These are phyloP conservation scores for Acanthosepion lycidas DNA, from an alignment of 2,888 invertebrate genomes.

Conservation along the genomic window DNA sequence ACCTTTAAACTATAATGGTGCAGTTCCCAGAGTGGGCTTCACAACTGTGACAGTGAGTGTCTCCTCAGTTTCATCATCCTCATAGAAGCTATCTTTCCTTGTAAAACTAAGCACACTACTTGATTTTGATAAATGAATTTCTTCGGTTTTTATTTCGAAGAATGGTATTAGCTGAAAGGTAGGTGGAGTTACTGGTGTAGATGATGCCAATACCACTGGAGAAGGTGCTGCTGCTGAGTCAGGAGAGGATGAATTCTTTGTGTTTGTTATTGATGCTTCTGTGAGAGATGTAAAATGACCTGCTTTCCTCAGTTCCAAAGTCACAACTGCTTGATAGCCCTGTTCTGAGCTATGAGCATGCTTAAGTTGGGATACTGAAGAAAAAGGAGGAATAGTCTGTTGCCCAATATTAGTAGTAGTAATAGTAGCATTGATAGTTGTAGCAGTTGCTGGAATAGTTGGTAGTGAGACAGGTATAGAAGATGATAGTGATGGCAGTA, in stretches of 20 bases:
- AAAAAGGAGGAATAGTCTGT: slow-evolving; percentile 23
- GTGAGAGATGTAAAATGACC: slow-evolving; percentile 3
- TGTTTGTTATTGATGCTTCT: not conserved
- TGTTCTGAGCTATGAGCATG: slow-evolving; percentile 36
- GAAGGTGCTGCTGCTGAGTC: slow-evolving; percentile 34
- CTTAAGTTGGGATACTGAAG: slow-evolving; percentile 36
- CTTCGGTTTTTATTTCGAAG: not conserved
- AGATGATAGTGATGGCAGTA: slow-evolving; percentile 35
- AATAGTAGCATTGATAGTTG: not conserved
- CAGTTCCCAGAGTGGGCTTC: not conserved
- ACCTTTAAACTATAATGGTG: not conserved
- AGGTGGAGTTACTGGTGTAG: slow-evolving; percentile 24
- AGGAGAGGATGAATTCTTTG: not conserved
- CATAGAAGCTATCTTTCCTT: slow-evolving; percentile 68
- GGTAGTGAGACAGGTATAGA: not conserved
- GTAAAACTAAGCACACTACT: slow-evolving; percentile 49
- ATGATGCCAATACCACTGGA: not conserved
- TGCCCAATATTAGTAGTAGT: not conserved
- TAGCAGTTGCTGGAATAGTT: not conserved
- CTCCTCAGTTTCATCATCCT: slow-evolving; percentile 63
- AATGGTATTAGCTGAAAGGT: slow-evolving; percentile 20
- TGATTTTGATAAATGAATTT: not conserved
- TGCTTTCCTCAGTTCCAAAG: not conserved
- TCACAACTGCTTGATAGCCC: slow-evolving; percentile 34
- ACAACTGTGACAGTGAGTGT: not conserved